A percentile compares a stretch with the other conserved stretches of the same genome.
These are phyloP conservation scores for Phocides pigmalion DNA, from an alignment of 1,140 invertebrate species.

Conservation along the genomic window DNA sequence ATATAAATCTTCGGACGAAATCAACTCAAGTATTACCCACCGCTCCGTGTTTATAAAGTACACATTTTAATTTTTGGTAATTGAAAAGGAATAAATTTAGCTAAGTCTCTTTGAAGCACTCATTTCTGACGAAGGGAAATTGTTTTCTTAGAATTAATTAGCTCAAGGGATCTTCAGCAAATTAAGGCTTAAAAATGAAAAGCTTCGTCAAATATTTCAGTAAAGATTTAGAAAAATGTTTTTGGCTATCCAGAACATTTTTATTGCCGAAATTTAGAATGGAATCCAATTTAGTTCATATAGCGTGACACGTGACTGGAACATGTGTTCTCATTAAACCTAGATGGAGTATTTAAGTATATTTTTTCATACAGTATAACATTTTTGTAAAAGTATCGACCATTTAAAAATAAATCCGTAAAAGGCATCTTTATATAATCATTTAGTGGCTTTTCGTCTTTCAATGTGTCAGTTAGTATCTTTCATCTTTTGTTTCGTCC, in stretches of 20 bases:
- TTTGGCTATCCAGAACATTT: neutral
- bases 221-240: neutral
- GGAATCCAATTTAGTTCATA: too few relatives aligned
- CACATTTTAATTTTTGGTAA: slow-evolving; percentile 13
- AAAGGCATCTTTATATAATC: too few relatives aligned
- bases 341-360: too few relatives aligned
- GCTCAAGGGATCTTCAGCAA: slow-evolving; percentile 22
- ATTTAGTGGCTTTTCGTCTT: too few relatives aligned
- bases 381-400: too few relatives aligned
- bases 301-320: too few relatives aligned
- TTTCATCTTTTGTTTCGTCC: too few relatives aligned
- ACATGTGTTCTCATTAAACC: too few relatives aligned
- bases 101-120: slow-evolving; percentile 6
- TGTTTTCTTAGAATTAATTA: slow-evolving; percentile 24
- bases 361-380: too few relatives aligned
- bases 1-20: slow-evolving; percentile 6
- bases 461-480: too few relatives aligned
- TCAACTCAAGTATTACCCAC: slow-evolving; percentile 1
- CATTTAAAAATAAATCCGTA: too few relatives aligned
- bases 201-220: neutral
- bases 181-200: slow-evolving; percentile 29
- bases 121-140: slow-evolving; percentile 11
- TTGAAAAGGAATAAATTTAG: slow-evolving; percentile 20
- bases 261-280: neutral
- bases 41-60: slow-evolving; percentile 1